A percentile compares a stretch with the other conserved stretches of the same genome.
These are phyloP conservation scores for Caenorhabditis inopinata DNA, from an alignment of 1,140 invertebrate species.

Conservation along the genomic window DNA sequence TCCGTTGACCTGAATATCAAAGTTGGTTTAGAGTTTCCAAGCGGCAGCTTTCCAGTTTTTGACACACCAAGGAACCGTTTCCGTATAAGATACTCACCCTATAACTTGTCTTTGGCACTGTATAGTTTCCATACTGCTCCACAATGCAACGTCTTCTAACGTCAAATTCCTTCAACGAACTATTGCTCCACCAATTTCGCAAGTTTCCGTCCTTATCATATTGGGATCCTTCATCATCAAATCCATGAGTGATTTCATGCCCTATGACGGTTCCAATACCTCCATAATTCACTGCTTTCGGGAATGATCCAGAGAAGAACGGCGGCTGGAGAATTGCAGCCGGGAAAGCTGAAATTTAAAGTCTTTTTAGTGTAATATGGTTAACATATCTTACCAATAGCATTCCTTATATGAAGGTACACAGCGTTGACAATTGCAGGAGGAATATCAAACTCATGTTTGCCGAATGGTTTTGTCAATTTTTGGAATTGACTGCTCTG, in stretches of 20 bases:
- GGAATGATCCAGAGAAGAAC: conserved; percentile 70
- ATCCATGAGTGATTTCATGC: conserved; percentile 71
- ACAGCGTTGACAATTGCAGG: conserved; percentile 71
- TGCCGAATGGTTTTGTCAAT: conserved; percentile 67
- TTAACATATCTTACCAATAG: conserved; percentile 74
- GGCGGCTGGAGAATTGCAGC: conserved; percentile 74
- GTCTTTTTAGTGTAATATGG: background rate
- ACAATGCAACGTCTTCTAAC: conserved; percentile 84
- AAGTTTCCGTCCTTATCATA: conserved; percentile 86
- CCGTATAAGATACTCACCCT: conserved; percentile 70
- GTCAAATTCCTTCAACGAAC: conserved; percentile 46
- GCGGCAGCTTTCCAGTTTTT: too few species aligned
- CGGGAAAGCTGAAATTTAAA: conserved; percentile 70
- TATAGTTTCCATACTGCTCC: conserved; percentile 81
- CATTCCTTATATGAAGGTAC: conserved; percentile 72
- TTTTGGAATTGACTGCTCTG: conserved; percentile 69
- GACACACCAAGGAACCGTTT: too few species aligned
- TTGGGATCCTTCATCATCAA: conserved; percentile 73
- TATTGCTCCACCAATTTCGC: conserved; percentile 78
- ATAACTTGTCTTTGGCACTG: conserved; percentile 74
- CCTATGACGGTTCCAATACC: conserved; percentile 69
- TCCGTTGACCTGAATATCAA: conserved; percentile 67
- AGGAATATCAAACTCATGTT: conserved; percentile 70
- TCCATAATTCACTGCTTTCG: conserved; percentile 68
- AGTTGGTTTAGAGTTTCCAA: background rate